Conservation (phyloP, 2,888 invertebrate species). For the Callosobruchus maculatus region DNA sequence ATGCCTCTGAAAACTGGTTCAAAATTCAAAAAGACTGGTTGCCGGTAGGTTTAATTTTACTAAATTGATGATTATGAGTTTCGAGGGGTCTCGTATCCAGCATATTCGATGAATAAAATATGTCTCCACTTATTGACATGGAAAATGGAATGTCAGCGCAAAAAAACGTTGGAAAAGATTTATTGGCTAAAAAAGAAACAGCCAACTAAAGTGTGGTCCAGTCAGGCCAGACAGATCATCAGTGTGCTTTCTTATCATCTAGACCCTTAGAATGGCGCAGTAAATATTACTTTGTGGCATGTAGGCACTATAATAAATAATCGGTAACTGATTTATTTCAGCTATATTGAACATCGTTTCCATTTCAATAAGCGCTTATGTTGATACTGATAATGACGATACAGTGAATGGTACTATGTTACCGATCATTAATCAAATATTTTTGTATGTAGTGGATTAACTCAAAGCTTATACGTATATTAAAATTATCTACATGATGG, state of each 20-base stretch:
- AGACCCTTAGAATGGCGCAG: not conserved
- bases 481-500: not conserved
- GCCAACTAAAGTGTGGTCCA: too few species aligned
- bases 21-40: too few species aligned
- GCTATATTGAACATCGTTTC: not conserved
- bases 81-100: too few species aligned
- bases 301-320: not conserved
- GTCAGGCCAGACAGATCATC: not conserved
- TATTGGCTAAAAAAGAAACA: too few species aligned
- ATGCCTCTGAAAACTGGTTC: too few species aligned
- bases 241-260: not conserved
- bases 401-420: not conserved
- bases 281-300: not conserved
- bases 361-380: not conserved
- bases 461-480: not conserved
- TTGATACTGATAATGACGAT: not conserved
- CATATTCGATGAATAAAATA: too few species aligned
- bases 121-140: too few species aligned
- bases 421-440: not conserved
- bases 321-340: not conserved
- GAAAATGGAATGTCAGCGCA: too few species aligned
- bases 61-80: too few species aligned
- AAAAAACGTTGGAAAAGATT: too few species aligned
- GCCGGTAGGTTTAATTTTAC: too few species aligned
- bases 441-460: not conserved